phyloP scores from a whole-genome alignment of 2,113 vertebrate genomes.

The Corvus moneduloides region DNA sequence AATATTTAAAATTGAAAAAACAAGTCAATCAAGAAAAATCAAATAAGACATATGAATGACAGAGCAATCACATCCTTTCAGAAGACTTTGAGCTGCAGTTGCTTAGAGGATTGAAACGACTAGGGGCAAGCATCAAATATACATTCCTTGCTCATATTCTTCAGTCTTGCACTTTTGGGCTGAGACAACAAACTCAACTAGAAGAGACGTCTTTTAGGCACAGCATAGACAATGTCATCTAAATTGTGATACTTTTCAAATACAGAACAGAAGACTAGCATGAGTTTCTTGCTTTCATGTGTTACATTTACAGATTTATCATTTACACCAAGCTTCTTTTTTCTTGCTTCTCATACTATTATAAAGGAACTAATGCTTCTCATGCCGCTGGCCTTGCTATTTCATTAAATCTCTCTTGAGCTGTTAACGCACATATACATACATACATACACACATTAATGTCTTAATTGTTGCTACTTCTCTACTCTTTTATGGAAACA shows the following conservation, averaged over 20 bases:
- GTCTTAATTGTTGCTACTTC: background rate
- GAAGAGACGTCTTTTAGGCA: background rate
- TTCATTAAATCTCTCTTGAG: background rate
- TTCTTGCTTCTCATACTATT: background rate
- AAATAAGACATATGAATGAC: background rate
- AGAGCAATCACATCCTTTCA: background rate
- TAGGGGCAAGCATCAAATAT: background rate
- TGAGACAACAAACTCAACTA: background rate
- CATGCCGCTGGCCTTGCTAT: background rate
- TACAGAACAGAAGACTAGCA: background rate
- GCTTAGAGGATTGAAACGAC: background rate
- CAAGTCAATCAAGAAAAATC: background rate
- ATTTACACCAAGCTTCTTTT: background rate
- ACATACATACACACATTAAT: too few relatives aligned
- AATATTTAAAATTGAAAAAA: background rate
- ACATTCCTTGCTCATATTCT: background rate
- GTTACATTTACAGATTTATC: background rate
- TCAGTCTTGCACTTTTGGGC: background rate
- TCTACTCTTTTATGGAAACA: background rate
- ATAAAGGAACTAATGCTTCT: background rate
- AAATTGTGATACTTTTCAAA: background rate
- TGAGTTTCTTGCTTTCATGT: background rate
- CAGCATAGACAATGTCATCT: background rate
- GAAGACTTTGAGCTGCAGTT: background rate
- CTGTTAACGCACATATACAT: rapidly evolving